These are phyloP conservation scores for Oreocharis arfaki DNA, from an alignment of 2,113 vertebrate species.

Conservation along the genomic window DNA sequence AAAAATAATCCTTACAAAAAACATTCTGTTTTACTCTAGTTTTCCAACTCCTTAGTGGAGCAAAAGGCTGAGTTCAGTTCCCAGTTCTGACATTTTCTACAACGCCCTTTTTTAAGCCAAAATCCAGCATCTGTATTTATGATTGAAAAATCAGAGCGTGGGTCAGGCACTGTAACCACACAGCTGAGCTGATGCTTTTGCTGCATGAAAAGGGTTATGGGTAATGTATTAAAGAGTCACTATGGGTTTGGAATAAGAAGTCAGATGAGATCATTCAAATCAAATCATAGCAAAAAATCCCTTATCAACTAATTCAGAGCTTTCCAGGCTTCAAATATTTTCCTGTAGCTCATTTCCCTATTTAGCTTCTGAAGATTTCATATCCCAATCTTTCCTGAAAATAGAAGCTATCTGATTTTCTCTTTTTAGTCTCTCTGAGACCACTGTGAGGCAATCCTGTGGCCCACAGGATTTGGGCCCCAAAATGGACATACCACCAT, in stretches of 20 bases:
- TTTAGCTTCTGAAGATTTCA: background rate
- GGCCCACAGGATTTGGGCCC: background rate
- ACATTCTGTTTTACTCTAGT: background rate
- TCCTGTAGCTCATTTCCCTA: background rate
- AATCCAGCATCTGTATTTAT: slow-evolving; percentile 4
- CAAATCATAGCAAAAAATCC: background rate
- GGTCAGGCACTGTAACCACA: background rate
- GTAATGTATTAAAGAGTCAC: background rate
- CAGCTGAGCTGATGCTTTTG: background rate
- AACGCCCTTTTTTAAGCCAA: background rate
- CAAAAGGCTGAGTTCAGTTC: background rate
- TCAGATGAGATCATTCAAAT: background rate
- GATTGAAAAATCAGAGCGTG: background rate
- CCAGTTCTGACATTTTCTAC: background rate
- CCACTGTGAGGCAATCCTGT: background rate
- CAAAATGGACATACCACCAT: background rate
- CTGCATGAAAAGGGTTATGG: background rate
- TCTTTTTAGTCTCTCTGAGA: background rate
- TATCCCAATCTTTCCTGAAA: background rate
- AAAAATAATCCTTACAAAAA: background rate
- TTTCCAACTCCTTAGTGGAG: background rate
- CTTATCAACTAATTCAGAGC: background rate
- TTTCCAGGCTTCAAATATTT: background rate
- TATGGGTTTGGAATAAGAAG: background rate
- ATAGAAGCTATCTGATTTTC: background rate